These are phyloP conservation scores for Melitaea cinxia DNA, from an alignment of 1,140 invertebrate species.

Conservation along the genomic window DNA sequence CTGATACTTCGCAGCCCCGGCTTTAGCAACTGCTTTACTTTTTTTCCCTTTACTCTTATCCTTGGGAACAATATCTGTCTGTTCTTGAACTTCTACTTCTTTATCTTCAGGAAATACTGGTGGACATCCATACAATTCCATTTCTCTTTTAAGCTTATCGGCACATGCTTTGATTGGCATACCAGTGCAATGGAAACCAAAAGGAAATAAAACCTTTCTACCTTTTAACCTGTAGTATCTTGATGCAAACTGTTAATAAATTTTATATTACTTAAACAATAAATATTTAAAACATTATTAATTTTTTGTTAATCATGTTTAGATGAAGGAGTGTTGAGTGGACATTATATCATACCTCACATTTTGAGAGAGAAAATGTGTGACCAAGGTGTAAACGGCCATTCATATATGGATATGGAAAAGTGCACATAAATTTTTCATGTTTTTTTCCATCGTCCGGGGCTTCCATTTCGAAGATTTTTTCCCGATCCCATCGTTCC, in stretches of 20 bases:
- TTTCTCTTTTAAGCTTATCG: slow-evolving; percentile 97
- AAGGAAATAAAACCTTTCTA: slow-evolving; percentile 96
- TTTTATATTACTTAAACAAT: background rate
- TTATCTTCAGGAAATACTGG: slow-evolving; percentile 92
- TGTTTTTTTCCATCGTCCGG: slow-evolving; percentile 83
- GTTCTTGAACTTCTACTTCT: slow-evolving; percentile 73
- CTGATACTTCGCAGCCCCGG: slow-evolving; percentile 94
- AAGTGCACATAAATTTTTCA: slow-evolving; percentile 96
- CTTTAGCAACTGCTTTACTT: slow-evolving; percentile 98
- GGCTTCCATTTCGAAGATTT: slow-evolving; percentile 92
- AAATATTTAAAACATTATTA: too few species aligned
- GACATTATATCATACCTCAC: slow-evolving; percentile 85
- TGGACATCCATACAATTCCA: slow-evolving; percentile 95
- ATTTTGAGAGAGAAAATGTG: slow-evolving; percentile 98
- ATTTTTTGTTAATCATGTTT: too few species aligned
- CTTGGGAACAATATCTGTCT: slow-evolving; percentile 86
- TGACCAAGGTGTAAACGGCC: slow-evolving; percentile 98
- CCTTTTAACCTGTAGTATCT: slow-evolving; percentile 96
- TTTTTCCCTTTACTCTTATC: slow-evolving; percentile 99
- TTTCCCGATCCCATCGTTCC: slow-evolving; percentile 89
- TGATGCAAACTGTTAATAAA: slow-evolving; percentile 89
- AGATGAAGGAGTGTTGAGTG: too few species aligned
- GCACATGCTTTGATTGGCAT: slow-evolving; percentile 99
- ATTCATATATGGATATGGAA: slow-evolving; percentile 99
- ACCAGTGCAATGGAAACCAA: slow-evolving; percentile 99